Percentiles rank a stretch among this genome's conserved stretches.
These are phyloP conservation scores for Hystrix cristata DNA, from an alignment of 2,113 vertebrate species.

Conservation along the genomic window DNA sequence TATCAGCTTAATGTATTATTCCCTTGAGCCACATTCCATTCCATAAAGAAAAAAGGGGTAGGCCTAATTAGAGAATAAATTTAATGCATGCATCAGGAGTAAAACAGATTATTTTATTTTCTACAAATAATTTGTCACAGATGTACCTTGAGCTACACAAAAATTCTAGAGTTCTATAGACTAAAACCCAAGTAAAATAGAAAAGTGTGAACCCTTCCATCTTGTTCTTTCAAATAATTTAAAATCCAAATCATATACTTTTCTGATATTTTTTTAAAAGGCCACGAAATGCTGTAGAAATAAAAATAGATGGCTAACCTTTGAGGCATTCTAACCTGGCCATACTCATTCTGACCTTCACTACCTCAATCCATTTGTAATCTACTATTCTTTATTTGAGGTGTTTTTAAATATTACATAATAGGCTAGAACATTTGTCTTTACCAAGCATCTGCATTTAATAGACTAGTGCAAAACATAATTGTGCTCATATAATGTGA, in stretches of 20 bases:
- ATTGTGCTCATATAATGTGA: slow-evolving; percentile 61
- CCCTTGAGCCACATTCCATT: slow-evolving; percentile 77
- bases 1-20: slow-evolving; percentile 74
- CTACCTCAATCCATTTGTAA: slow-evolving; percentile 73
- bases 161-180: slow-evolving; percentile 32
- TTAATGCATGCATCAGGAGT: slow-evolving; percentile 70
- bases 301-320: slow-evolving; percentile 89
- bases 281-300: slow-evolving; percentile 88
- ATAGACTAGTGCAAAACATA: slow-evolving; percentile 50
- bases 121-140: slow-evolving; percentile 74
- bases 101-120: slow-evolving; percentile 82
- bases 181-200: slow-evolving; percentile 74
- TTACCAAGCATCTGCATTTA: slow-evolving; percentile 70
- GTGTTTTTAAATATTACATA: slow-evolving; percentile 81
- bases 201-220: slow-evolving; percentile 69
- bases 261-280: slow-evolving; percentile 56
- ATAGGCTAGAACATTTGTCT: slow-evolving; percentile 74
- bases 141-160: slow-evolving; percentile 79
- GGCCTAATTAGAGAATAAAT: slow-evolving; percentile 84
- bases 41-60: slow-evolving; percentile 77
- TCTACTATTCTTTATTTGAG: slow-evolving; percentile 79
- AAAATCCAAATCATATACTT: slow-evolving; percentile 73
- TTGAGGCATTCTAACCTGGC: slow-evolving; percentile 82
- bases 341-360: slow-evolving; percentile 86
- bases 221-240: slow-evolving; percentile 77